phyloP scores from a whole-genome alignment of 2,797 vertebrate species.

The Pangasius djambal region DNA sequence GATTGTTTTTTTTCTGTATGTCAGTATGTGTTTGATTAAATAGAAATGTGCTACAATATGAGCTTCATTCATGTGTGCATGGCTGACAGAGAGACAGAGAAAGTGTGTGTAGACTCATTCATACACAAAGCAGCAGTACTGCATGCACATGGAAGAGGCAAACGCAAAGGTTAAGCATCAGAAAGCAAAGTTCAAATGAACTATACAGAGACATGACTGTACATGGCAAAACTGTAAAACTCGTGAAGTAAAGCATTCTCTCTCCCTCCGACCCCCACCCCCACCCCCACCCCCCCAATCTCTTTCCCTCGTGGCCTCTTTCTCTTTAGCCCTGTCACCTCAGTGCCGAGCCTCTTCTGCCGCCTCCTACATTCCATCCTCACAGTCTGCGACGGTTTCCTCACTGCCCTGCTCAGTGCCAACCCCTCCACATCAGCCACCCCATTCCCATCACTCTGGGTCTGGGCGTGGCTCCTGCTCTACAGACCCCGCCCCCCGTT shows the following conservation, averaged over 20 bases:
- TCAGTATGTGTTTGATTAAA: neutral
- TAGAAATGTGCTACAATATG: neutral
- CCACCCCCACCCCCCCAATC: slow-evolving; percentile 61
- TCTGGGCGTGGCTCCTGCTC: slow-evolving; percentile 34
- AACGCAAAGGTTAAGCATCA: neutral
- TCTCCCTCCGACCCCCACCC: neutral
- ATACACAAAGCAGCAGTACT: neutral
- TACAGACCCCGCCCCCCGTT: slow-evolving; percentile 42
- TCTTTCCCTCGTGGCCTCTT: neutral
- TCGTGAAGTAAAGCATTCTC: neutral
- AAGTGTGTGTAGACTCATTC: neutral
- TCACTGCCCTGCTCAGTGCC: slow-evolving; percentile 78
- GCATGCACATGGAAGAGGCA: neutral
- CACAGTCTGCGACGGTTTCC: slow-evolving; percentile 75
- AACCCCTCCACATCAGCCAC: slow-evolving; percentile 80
- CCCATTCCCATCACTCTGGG: slow-evolving; percentile 64
- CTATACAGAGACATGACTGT: neutral
- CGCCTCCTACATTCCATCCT: slow-evolving; percentile 54
- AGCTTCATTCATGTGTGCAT: neutral
- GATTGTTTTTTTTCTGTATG: neutral
- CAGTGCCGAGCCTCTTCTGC: slow-evolving; percentile 62
- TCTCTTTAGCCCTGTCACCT: slow-evolving; percentile 69
- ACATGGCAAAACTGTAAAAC: neutral
- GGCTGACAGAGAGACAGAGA: neutral
- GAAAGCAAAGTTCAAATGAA: neutral